phyloP scores from a whole-genome alignment of 2,797 vertebrate species.

The Falco naumanni region DNA sequence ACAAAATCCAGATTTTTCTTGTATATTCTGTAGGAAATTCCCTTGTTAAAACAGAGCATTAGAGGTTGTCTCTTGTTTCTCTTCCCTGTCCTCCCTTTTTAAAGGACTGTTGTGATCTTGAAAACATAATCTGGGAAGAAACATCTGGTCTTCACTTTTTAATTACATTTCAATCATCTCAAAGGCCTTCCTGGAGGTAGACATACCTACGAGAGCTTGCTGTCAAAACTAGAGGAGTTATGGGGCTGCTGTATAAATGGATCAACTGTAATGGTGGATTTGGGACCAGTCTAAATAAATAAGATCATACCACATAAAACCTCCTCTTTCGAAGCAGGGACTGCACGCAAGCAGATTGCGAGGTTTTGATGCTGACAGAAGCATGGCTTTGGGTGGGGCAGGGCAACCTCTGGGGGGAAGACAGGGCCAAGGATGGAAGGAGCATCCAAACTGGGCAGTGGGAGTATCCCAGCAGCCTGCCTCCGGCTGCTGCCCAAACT shows the following conservation, averaged over 20 bases:
- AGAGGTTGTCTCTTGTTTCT: not conserved
- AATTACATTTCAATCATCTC: conserved; percentile 86
- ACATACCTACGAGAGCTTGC: conserved; percentile 44
- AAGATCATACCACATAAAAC: not conserved
- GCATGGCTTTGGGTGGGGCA: not conserved
- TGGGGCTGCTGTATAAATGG: conserved; percentile 17
- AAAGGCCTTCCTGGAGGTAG: conserved; percentile 64
- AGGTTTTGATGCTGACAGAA: not conserved
- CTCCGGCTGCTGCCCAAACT: not conserved
- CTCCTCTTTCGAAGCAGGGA: not conserved
- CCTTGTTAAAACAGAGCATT: not conserved
- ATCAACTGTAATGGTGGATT: conserved; percentile 12
- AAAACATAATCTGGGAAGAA: conserved; percentile 71
- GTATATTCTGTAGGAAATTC: conserved; percentile 3
- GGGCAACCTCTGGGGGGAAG: not conserved
- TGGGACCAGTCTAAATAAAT: conserved; percentile 19
- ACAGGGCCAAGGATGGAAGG: not conserved
- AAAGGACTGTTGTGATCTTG: conserved; percentile 69
- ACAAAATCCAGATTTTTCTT: conserved; percentile 23
- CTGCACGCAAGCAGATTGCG: not conserved
- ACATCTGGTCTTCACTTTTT: conserved; percentile 80
- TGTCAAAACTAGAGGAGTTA: conserved; percentile 44
- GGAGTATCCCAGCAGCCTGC: not conserved
- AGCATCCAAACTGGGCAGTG: not conserved
- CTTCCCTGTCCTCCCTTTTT: conserved; percentile 12